Base-by-base conservation (phyloP, 2,113 vertebrate species). In the Dryoscopus gambensis region DNA sequence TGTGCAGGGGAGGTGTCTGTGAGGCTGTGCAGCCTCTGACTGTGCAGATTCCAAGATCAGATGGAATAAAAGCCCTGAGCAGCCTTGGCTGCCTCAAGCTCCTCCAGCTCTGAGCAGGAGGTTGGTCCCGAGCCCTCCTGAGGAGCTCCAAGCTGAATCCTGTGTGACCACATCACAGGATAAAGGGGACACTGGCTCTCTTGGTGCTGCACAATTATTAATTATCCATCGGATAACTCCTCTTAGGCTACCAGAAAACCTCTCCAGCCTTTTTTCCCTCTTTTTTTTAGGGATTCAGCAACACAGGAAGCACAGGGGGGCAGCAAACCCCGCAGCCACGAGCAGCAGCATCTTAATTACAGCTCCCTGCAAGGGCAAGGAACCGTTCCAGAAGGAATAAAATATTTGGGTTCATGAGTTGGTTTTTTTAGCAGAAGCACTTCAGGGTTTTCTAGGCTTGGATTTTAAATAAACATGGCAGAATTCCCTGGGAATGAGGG, bases 111-210 rank as follows among this genome's bases (percentile, higher is more conserved):
- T 1, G 1, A 78, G 78, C 22, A 49, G 81, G 46, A 57, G 30
- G 27, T 52, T 24, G 28, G 49, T 37, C 35, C 50, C 37, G 55
- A 84, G 68, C n/a, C 11, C 35, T 46, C 40, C 71, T 5, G 24
- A 80, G 46, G 60, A 25, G 28, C 40, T 57, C 52, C 18, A 20
- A 15, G 57, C 30, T 44, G 44, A 47, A 40, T 65, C 55, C 52
- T 40, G 33, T 62, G 37, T 19, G 25, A 42, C 42, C 6, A 1
- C 8, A 1, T 17, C 15, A 13, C n/a, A n/a, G n/a, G n/a, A 5
- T 65, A 47, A 64, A 8, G 0, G 17, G 25, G 20, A 30, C 42
- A 24, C 11, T 4, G 9, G 8, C 35, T 80, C 35, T 55, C 39
- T 13, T 42, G 10, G 30, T 40, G 52, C 87, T 63, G 37, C 28